These are phyloP conservation scores for Apomyelois bistriatella DNA, from an alignment of 2,888 invertebrate species.

Conservation along the genomic window DNA sequence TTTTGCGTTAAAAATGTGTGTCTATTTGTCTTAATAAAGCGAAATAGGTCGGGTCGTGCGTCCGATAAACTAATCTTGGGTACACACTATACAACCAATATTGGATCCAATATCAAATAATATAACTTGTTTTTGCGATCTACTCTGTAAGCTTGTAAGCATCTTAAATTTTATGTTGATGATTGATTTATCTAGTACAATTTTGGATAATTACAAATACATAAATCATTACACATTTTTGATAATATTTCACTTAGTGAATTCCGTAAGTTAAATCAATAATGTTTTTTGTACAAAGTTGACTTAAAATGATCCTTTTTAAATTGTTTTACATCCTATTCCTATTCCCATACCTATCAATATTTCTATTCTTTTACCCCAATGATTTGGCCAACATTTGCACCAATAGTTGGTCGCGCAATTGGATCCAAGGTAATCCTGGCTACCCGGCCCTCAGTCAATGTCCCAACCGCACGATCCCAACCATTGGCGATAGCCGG, in stretches of 20 bases:
- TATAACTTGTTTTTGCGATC: too few relatives aligned
- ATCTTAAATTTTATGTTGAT: too few relatives aligned
- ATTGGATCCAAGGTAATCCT: constrained; percentile 9
- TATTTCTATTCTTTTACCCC: neutral
- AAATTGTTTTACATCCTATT: too few relatives aligned
- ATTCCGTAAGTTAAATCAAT: too few relatives aligned
- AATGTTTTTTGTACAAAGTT: too few relatives aligned
- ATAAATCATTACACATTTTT: too few relatives aligned
- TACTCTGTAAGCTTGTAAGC: too few relatives aligned
- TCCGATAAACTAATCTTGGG: constrained; percentile 46
- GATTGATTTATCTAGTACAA: too few relatives aligned
- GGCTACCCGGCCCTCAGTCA: constrained; percentile 43
- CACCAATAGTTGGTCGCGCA: neutral
- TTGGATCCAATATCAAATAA: neutral
- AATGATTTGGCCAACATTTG: neutral
- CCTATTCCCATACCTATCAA: too few relatives aligned
- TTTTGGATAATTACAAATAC: too few relatives aligned
- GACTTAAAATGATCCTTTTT: too few relatives aligned
- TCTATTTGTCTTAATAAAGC: constrained; percentile 61
- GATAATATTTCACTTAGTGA: too few relatives aligned
- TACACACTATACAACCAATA: neutral
- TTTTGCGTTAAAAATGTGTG: constrained; percentile 54
- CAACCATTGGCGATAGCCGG: constrained; percentile 35
- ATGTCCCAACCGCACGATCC: constrained; percentile 38
- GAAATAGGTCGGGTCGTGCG: constrained; percentile 42